Percentiles rank a stretch among this genome's conserved stretches.
phyloP scores from a whole-genome alignment of 2,888 invertebrate species.

The Eudasyphora cyanicolor region DNA sequence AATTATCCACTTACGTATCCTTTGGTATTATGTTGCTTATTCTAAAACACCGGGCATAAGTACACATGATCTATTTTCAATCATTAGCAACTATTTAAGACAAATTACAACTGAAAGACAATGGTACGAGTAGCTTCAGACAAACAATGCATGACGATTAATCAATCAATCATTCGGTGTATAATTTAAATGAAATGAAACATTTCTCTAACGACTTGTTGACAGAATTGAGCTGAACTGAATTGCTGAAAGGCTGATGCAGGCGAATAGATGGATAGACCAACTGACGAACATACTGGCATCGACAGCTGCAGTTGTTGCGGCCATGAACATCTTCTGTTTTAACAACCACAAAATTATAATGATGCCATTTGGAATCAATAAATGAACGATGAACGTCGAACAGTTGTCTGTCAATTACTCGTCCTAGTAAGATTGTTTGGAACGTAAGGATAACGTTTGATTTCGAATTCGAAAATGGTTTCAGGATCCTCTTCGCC shows the following conservation, averaged over 20 bases:
- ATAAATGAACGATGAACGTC: neutral
- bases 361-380: conserved; percentile 14
- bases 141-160: no score
- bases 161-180: conserved; percentile 43
- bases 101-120: no score
- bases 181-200: conserved; percentile 34
- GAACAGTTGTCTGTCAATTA: no score
- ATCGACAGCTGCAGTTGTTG: conserved; percentile 43
- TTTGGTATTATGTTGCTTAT: no score
- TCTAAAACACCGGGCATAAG: no score
- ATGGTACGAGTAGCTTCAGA: no score
- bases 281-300: neutral
- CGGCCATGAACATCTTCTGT: conserved; percentile 46
- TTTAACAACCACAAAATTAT: conserved; percentile 64
- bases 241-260: no score
- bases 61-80: no score
- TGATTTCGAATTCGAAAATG: conserved; percentile 14
- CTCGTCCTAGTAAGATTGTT: neutral
- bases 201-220: conserved; percentile 61
- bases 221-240: no score
- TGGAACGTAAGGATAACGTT: conserved; percentile 30
- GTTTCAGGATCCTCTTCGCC: conserved; percentile 41
- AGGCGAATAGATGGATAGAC: neutral
- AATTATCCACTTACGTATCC: no score
- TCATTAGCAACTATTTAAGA: no score